Evolutionary conservation across 2,797 vertebrate genomes (phyloP).

Genomic region (Erpetoichthys calabaricus): DNA sequence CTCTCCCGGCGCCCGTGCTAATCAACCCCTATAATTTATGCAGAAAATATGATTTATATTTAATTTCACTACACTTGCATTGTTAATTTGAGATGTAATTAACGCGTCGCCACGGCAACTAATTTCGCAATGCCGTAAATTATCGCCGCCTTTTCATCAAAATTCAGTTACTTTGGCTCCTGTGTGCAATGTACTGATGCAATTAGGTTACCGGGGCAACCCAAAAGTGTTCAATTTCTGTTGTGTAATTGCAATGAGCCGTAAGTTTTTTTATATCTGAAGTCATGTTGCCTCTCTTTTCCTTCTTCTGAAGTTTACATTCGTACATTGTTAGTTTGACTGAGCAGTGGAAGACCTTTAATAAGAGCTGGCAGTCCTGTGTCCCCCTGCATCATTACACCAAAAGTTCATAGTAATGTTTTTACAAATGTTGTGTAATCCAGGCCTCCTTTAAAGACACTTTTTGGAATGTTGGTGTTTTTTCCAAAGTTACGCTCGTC

Average conservation of each 20-base stretch:
- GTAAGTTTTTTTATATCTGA: conserved; percentile 76
- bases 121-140: conserved; percentile 99
- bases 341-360: too few species aligned
- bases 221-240: conserved; percentile 97
- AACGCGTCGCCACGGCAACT: conserved; percentile 99
- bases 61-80: conserved; percentile 99
- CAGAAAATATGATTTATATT: conserved; percentile 99
- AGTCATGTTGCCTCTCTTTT: conserved; percentile 61
- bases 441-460: too few species aligned
- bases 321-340: too few species aligned
- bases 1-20: conserved; percentile 98
- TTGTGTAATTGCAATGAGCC: conserved; percentile 88
- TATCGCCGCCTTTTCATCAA: conserved; percentile 99
- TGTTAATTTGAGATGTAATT: conserved; percentile 99
- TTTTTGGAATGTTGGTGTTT: too few species aligned
- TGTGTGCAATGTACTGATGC: conserved; percentile 99
- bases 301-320: too few species aligned
- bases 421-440: too few species aligned
- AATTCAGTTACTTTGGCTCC: conserved; percentile 99
- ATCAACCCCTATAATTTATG: conserved; percentile 99
- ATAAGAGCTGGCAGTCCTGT: too few species aligned
- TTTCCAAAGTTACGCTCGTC: too few species aligned
- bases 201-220: conserved; percentile 99
- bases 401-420: too few species aligned
- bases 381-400: too few species aligned